phyloP scores from a whole-genome alignment of 2,113 vertebrate genomes.

The Tyrannus savana region DNA sequence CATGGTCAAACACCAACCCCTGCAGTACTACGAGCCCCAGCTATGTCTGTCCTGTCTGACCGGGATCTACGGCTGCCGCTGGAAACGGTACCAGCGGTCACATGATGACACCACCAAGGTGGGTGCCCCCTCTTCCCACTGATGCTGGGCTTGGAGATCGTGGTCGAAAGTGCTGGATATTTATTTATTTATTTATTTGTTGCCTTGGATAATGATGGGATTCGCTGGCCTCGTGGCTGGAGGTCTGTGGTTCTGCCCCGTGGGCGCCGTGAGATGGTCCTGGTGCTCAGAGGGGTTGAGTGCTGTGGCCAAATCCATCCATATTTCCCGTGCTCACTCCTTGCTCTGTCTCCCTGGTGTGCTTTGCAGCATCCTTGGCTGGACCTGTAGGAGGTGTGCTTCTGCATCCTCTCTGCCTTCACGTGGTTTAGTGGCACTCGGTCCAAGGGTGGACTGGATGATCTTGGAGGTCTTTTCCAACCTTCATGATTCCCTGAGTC shows the following conservation, averaged over 20 bases:
- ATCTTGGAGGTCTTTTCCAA: background rate
- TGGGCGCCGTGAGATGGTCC: background rate
- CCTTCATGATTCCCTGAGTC: background rate
- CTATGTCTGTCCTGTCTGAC: constrained; percentile 95
- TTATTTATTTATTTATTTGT: fast-evolving
- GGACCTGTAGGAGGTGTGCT: too few relatives aligned
- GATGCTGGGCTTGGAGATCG: fast-evolving
- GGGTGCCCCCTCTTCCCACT: background rate
- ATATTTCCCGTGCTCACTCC: fast-evolving
- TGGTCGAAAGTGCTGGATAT: fast-evolving
- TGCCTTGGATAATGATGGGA: background rate
- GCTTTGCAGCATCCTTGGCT: background rate
- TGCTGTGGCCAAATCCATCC: background rate
- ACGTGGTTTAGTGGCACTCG: background rate
- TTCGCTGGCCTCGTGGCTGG: fast-evolving
- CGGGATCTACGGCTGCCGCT: constrained; percentile 97
- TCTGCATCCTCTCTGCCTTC: background rate
- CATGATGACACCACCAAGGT: constrained; percentile 96
- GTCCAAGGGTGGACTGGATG: background rate
- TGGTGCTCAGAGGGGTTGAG: background rate
- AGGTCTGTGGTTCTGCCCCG: fast-evolving
- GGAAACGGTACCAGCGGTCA: constrained; percentile 98
- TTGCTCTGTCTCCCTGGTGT: background rate
- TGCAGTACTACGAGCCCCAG: constrained; percentile 98
- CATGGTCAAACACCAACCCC: constrained; percentile 98